A percentile compares a stretch with the other conserved stretches of the same genome.
Evolutionary conservation across 2,797 vertebrate species (phyloP).

Genomic region (Hyperoplus immaculatus): DNA sequence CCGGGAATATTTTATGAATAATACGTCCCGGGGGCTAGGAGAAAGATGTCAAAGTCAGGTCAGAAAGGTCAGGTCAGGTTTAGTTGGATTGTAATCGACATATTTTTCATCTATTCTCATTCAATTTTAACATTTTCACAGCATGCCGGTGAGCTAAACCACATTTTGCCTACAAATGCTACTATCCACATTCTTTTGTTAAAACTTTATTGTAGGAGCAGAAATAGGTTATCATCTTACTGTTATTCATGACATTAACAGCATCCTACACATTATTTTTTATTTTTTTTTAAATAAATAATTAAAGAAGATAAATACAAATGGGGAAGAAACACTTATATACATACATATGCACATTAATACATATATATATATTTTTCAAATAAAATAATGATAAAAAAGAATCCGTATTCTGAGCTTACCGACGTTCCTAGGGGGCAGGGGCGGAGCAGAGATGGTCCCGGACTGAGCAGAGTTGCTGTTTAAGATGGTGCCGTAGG

Average conservation of each 20-base stretch:
- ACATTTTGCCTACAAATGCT: not conserved
- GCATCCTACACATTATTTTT: too few species aligned
- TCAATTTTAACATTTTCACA: not conserved
- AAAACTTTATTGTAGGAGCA: too few species aligned
- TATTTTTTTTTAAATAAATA: too few species aligned
- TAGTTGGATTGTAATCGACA: not conserved
- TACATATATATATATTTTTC: not conserved
- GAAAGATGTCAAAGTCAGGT: conserved; percentile 26
- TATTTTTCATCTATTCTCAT: conserved; percentile 5
- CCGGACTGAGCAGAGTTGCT: conserved; percentile 81
- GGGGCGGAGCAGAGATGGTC: conserved; percentile 86
- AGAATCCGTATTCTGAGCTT: conserved; percentile 64
- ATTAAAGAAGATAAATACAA: too few species aligned
- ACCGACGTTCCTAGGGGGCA: conserved; percentile 95
- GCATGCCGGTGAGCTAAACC: not conserved
- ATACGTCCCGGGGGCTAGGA: not conserved
- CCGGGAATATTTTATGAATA: conserved; percentile 15
- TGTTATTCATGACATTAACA: too few species aligned
- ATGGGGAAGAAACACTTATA: too few species aligned
- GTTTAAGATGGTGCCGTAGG: conserved; percentile 94
- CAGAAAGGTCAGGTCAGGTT: conserved; percentile 22
- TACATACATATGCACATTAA: not conserved
- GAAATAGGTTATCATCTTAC: too few species aligned
- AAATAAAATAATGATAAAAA: too few species aligned
- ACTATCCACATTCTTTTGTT: not conserved